phyloP scores from a whole-genome alignment of 2,113 vertebrate genomes.

The Eclectus roratus region DNA sequence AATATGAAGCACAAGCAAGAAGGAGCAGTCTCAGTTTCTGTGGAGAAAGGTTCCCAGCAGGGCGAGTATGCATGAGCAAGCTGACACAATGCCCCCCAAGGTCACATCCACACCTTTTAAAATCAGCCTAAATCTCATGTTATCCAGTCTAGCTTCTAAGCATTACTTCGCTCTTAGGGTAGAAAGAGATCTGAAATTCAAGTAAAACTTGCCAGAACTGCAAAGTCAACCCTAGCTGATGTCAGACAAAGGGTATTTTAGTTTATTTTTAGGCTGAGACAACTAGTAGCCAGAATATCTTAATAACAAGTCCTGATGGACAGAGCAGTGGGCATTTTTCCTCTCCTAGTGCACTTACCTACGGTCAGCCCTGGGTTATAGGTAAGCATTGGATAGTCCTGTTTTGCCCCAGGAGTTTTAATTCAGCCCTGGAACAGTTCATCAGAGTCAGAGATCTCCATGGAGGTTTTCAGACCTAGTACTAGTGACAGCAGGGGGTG shows the following conservation, averaged over 20 bases:
- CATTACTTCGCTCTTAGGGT: not conserved
- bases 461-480: not conserved
- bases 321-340: not conserved
- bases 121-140: not conserved
- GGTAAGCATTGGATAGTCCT: not conserved
- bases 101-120: not conserved
- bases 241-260: not conserved
- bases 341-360: not conserved
- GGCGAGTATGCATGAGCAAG: rapidly evolving
- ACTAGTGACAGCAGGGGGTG: not conserved
- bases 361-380: not conserved
- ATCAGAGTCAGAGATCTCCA: not conserved
- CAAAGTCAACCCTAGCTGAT: not conserved
- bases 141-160: not conserved
- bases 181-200: not conserved
- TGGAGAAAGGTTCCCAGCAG: not conserved
- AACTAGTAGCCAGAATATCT: not conserved
- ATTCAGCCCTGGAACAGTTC: not conserved
- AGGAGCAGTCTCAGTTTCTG: not conserved
- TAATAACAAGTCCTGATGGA: not conserved
- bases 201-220: not conserved
- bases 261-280: not conserved
- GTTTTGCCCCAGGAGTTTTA: not conserved
- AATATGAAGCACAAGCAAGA: not conserved
- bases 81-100: not conserved